Conservation (phyloP, 2,797 vertebrate species). For the Sebastes oblongus region DNA sequence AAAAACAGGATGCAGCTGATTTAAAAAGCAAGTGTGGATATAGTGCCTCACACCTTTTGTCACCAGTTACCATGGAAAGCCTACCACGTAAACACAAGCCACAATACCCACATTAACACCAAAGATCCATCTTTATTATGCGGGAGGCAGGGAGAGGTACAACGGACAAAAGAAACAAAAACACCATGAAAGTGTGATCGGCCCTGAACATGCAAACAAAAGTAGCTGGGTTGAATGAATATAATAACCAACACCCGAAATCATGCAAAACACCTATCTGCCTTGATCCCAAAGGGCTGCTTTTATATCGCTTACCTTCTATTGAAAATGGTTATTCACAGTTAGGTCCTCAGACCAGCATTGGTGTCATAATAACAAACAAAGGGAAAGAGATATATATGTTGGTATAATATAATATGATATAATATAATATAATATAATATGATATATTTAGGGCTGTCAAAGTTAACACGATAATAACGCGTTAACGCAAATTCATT, state of each 20-base stretch:
- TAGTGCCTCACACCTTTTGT: background rate
- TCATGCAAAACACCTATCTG: conserved; percentile 60
- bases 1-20: background rate
- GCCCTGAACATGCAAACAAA: conserved; percentile 49
- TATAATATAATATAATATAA: background rate
- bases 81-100: conserved; percentile 9
- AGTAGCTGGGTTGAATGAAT: conserved; percentile 8
- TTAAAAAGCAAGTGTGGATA: conserved; percentile 18
- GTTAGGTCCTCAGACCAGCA: conserved; percentile 87
- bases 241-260: conserved; percentile 35
- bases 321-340: conserved; percentile 80
- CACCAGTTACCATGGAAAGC: conserved; percentile 26
- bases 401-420: conserved; percentile 33
- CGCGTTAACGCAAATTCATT: too few species aligned
- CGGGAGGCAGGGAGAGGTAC: background rate
- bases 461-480: too few species aligned
- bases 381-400: conserved; percentile 55
- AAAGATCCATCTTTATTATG: conserved; percentile 5
- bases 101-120: conserved; percentile 25
- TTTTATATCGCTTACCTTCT: conserved; percentile 77
- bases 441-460: background rate
- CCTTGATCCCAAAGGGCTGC: conserved; percentile 5
- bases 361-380: conserved; percentile 66
- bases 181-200: background rate
- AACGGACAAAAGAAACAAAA: conserved; percentile 15